Conservation (phyloP, 2,113 vertebrate species). For the Tyto alba region DNA sequence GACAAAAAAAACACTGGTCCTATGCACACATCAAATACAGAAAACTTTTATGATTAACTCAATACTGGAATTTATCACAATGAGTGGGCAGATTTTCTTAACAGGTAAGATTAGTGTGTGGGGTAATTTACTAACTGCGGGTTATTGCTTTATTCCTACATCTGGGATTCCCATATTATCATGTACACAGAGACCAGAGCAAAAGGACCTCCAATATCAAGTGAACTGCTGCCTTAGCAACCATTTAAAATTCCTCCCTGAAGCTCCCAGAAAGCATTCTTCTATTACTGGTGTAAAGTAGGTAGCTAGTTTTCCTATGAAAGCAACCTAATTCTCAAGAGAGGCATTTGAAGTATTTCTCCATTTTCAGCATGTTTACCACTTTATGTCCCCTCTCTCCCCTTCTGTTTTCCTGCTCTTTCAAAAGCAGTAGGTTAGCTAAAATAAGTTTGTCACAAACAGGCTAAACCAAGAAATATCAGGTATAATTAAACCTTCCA, state of each 20-base stretch:
- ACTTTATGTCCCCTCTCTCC: not conserved
- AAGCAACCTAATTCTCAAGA: not conserved
- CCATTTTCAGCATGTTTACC: not conserved
- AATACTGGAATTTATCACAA: not conserved
- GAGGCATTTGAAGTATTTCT: not conserved
- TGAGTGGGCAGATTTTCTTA: not conserved
- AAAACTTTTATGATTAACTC: not conserved
- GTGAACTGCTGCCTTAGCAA: slow-evolving; percentile 17
- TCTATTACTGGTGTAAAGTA: not conserved
- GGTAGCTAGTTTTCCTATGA: not conserved
- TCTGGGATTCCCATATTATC: not conserved
- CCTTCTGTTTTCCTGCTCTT: not conserved
- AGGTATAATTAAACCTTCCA: not conserved
- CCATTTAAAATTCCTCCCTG: not conserved
- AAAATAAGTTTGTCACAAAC: not conserved
- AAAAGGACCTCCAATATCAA: not conserved
- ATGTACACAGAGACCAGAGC: not conserved
- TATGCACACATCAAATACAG: not conserved
- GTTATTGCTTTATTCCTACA: not conserved
- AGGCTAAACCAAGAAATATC: not conserved
- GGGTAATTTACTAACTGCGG: not conserved
- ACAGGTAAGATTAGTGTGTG: not conserved
- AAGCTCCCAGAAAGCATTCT: not conserved
- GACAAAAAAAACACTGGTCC: not conserved
- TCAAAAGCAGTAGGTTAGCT: not conserved